phyloP scores from a whole-genome alignment of 2,113 vertebrate genomes.

The Ictalurus furcatus region DNA sequence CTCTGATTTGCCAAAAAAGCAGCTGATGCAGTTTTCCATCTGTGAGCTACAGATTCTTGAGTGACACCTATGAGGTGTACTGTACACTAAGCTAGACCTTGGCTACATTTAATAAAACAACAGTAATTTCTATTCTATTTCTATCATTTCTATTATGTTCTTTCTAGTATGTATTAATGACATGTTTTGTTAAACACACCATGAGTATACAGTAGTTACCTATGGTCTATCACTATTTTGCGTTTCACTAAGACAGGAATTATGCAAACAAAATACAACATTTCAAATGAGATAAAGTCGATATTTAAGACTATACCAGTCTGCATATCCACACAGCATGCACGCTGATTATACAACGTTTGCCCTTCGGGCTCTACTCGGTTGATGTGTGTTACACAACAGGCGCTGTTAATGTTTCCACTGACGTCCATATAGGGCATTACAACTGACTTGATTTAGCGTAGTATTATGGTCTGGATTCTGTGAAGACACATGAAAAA shows the following conservation, averaged over 20 bases:
- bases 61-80: conserved; percentile 9
- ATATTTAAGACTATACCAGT: neutral
- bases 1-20: conserved; percentile 23
- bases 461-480: neutral
- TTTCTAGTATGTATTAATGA: neutral
- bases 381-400: conserved; percentile 1
- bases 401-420: neutral
- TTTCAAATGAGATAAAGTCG: neutral
- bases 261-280: neutral
- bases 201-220: neutral
- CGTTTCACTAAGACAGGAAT: neutral
- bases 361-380: neutral
- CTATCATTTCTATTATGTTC: neutral
- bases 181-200: neutral
- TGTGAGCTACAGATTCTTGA: conserved; percentile 6
- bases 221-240: neutral
- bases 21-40: neutral
- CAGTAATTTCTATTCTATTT: neutral
- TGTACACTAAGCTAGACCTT: conserved; percentile 4
- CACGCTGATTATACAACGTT: conserved; percentile 8
- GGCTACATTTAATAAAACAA: neutral
- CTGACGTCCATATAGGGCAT: neutral
- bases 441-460: neutral
- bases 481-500: neutral
- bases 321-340: conserved; percentile 1